Base-by-base conservation (phyloP, 2,113 vertebrate genomes). In the Chrysemys picta region DNA sequence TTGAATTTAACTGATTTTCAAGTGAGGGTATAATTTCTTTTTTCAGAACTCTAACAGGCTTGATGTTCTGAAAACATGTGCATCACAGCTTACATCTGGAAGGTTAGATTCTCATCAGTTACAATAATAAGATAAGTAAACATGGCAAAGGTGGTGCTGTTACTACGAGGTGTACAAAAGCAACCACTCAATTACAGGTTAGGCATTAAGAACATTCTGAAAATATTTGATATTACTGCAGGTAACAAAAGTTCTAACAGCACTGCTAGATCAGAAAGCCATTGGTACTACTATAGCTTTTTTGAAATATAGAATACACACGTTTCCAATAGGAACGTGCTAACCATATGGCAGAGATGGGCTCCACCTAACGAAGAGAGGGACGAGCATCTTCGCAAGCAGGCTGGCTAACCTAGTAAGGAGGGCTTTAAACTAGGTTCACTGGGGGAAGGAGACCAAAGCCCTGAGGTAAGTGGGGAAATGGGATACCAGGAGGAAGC, bases 201-300 rank as follows among this genome's bases (percentile, higher is more conserved):
- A 24, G 52, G 16, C 0, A 0, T 29, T 59, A 76, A 90, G 31
- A 22, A 62, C 45, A 25, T 50, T 22, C 4, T 80, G 86, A 38
- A 65, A 25, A 80, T 5, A 16, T 80, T 88, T 80, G 52, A 10
- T 38, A 29, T 52, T 14, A 85, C 16, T 1, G 1, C 9, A 93
- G 88, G 54, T 10, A 85, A 10, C 5, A 52, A 87, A 5, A 5
- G 10, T 47, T 1, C 0, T 5, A 49, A 84, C 10, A 69, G 22
- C 38, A 90, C 31, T 72, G 49, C 27, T 0, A 2, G 24, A 10
- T 87, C 1, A 1, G 57, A 93, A 95, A 91, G 12, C 10, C 49
- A 29, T 0, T 76, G 56, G 72, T 12, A 3, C 1, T 52, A 10
- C 25, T 93, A 21, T 0, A 1, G 76, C 16, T 5, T 75, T 14